These are phyloP conservation scores for Sitodiplosis mosellana DNA, from an alignment of 1,140 invertebrate species.

Conservation along the genomic window DNA sequence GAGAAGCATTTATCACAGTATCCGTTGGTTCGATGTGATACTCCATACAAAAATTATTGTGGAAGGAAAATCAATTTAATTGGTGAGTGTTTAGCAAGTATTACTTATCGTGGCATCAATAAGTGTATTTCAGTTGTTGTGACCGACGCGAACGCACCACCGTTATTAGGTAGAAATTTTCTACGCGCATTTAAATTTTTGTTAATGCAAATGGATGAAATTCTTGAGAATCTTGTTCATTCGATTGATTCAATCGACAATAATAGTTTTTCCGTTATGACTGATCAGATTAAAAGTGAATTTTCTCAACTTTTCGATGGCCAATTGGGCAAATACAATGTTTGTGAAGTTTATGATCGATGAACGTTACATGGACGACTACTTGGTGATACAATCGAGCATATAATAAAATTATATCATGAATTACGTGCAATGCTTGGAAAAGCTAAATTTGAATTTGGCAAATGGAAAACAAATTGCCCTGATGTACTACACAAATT, in stretches of 20 bases:
- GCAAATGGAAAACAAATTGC: slow-evolving; percentile 11
- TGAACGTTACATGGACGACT: slow-evolving; percentile 14
- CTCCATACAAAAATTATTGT: not conserved
- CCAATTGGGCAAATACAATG: not conserved
- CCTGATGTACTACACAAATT: slow-evolving; percentile 7
- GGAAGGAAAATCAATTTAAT: not conserved
- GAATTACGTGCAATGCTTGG: not conserved
- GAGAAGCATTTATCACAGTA: not conserved
- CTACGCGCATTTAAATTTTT: not conserved
- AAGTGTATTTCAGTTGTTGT: not conserved
- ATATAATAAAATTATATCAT: slow-evolving; percentile 5
- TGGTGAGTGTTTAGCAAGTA: not conserved
- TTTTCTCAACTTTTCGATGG: not conserved
- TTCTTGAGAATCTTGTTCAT: not conserved
- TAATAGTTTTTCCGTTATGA: not conserved
- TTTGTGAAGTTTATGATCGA: not conserved
- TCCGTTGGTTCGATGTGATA: not conserved
- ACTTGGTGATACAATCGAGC: slow-evolving; percentile 9
- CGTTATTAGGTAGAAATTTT: not conserved
- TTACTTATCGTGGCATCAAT: not conserved
- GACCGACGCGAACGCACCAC: not conserved
- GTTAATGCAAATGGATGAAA: not conserved
- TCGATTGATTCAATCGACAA: not conserved
- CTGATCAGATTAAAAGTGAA: not conserved
- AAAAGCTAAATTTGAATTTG: slow-evolving; percentile 3